Evolutionary conservation across 2,888 invertebrate species (phyloP), one percentile per base, ranked within the genome.

Genomic region (Agriopis leucophaearia): DNA sequence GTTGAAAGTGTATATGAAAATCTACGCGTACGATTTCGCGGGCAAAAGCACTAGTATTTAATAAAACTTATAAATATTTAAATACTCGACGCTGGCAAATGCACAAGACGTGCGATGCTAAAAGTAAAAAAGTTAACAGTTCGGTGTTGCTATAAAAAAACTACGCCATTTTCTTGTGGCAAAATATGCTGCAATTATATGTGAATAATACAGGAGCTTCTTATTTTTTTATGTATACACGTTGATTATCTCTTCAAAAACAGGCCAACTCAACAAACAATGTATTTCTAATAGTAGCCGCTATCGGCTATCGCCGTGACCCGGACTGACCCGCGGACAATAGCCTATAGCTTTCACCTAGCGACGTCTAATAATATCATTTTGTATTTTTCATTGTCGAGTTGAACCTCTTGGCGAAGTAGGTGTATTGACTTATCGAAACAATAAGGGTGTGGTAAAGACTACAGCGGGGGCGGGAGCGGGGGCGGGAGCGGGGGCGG

Each of bases 311-410:
- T 62, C 36, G 62, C 66, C 58, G 45, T 68, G 68, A 68, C 68
- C 68, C 48, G n/a, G 8, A 10, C 44, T 60, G 68, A 68, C 63
- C 68, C 16, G 40, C n/a, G 59, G 59, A 68, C 68, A 68, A 68
- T 64, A 68, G 68, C 55, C 51, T 62, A 54, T 59, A 63, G 64
- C 68, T 68, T 68, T 68, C 68, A 68, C 68, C 63, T 59, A 40
- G 45, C 36, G 63, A 36, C 52, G 45, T 45, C 36, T 58, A 59
- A 42, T 64, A 50, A 54, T 64, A 64, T 62, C 62, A 59, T 57
- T 62, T 58, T 64, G 40, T 65, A 65, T 71, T 63, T 67, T 42
- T 64, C 64, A 57, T 59, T 59, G 69, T 64, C 35, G 38, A 63
- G 45, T 40, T 57, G 50, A 47, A 42, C 18, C 40, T 52, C 12